Base-by-base conservation (phyloP, 2,113 vertebrate species). In the Scalopus aquaticus region DNA sequence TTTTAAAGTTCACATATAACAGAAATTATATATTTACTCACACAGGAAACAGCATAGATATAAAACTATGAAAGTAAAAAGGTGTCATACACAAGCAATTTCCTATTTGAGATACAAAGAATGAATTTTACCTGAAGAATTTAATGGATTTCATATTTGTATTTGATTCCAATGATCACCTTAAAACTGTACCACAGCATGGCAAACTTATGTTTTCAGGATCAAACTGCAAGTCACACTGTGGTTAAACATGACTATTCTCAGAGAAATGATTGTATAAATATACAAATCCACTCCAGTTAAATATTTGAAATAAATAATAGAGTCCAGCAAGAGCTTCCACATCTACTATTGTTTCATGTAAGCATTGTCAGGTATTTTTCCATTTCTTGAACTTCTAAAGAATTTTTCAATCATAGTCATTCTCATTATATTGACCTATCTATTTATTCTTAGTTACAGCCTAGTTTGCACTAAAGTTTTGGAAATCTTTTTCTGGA, bases 291-390 rank as follows among this genome's bases (percentile, higher is more conserved):
- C 76, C 73, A 70, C 49, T 78, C 46, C 96, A 90, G 30, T 96
- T 96, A 96, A 95, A 95, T 97, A 96, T 96, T 96, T 92, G 95
- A 94, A 95, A 97, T 96, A 97, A 97, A 97, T 26, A 90, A 94
- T 17, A 62, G 95, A 90, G 90, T 96, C 94, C 92, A 94, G 91
- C 62, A 32, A 90, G 12, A 86, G 93, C 84, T 91, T 93, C 90
- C 51, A 24, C 24, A 32, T 74, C 72, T 82, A 69, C 86, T 95
- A 28, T 90, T 97, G 86, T 97, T 97, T 96, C 95, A 76, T 83
- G 46, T 28, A 96, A 93, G 49, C 46, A 17, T n/a, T 96, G 86
- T 39, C 74, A 90, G 24, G 12, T 79, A 2, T 4, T 13, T 70
- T 88, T 69, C 62, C 56, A 44, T 81, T 88, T 79, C 2, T 78